These are phyloP conservation scores for Oostethus manadensis DNA, from an alignment of 2,113 vertebrate species.

Conservation along the genomic window DNA sequence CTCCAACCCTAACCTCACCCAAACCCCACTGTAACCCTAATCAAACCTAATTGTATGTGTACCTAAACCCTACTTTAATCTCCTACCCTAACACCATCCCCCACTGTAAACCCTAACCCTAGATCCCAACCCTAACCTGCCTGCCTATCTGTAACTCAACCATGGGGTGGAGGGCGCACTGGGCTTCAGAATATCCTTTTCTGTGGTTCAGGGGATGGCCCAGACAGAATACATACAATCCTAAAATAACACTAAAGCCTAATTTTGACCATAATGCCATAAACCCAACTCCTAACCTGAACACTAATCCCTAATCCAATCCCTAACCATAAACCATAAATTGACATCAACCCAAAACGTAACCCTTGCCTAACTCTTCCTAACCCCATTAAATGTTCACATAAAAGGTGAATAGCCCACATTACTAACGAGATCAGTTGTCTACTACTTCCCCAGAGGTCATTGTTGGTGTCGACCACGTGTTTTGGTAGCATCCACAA, in stretches of 20 bases:
- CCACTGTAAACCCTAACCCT: background rate
- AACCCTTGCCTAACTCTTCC: background rate
- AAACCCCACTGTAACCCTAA: background rate
- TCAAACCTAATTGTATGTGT: no score
- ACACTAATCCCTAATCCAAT: background rate
- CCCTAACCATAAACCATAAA: background rate
- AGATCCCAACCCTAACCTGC: background rate
- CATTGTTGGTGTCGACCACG: constrained; percentile 11
- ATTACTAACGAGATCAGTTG: constrained; percentile 3
- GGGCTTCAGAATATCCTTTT: no score
- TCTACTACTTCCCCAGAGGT: constrained; percentile 1
- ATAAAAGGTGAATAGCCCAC: no score
- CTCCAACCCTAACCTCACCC: background rate
- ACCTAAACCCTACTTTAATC: background rate
- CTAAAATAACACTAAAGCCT: no score
- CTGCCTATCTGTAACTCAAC: no score
- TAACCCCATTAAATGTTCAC: no score
- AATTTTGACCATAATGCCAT: no score
- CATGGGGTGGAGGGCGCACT: no score
- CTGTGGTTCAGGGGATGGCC: no score
- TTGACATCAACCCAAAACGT: no score
- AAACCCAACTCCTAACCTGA: background rate
- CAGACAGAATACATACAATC: no score
- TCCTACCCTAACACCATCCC: background rate
- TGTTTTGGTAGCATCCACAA: constrained; percentile 22